Evolutionary conservation across 1,140 invertebrate species (phyloP).

Genomic region (Spodoptera frugiperda): DNA sequence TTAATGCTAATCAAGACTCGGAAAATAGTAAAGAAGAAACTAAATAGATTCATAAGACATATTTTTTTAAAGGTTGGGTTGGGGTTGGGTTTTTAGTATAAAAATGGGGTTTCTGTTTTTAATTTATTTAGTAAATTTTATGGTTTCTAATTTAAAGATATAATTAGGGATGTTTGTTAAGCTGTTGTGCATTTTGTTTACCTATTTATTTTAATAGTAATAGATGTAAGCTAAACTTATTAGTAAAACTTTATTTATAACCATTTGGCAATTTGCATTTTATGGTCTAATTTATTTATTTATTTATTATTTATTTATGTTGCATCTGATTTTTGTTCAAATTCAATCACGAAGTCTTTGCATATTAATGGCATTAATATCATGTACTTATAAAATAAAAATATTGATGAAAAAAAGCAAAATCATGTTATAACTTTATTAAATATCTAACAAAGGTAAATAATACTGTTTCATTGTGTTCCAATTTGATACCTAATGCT

Average conservation of each 20-base stretch:
- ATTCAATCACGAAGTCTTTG: no score
- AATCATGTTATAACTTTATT: conserved; percentile 26
- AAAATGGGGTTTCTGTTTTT: conserved; percentile 1
- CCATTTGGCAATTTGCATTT: no score
- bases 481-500: background rate
- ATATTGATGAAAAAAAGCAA: conserved; percentile 5
- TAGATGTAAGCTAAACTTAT: no score
- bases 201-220: no score
- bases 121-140: background rate
- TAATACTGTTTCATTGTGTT: conserved; percentile 45
- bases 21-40: conserved; percentile 66
- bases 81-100: background rate
- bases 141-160: background rate
- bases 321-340: no score
- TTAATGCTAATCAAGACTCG: conserved; percentile 84
- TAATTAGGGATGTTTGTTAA: no score
- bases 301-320: no score
- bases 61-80: no score
- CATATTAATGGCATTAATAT: no score
- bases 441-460: conserved; percentile 42
- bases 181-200: no score
- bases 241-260: no score
- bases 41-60: conserved; percentile 56
- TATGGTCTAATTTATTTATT: no score
- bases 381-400: background rate